These are phyloP conservation scores for Odontothrips loti DNA, from an alignment of 2,888 invertebrate genomes.

Conservation along the genomic window DNA sequence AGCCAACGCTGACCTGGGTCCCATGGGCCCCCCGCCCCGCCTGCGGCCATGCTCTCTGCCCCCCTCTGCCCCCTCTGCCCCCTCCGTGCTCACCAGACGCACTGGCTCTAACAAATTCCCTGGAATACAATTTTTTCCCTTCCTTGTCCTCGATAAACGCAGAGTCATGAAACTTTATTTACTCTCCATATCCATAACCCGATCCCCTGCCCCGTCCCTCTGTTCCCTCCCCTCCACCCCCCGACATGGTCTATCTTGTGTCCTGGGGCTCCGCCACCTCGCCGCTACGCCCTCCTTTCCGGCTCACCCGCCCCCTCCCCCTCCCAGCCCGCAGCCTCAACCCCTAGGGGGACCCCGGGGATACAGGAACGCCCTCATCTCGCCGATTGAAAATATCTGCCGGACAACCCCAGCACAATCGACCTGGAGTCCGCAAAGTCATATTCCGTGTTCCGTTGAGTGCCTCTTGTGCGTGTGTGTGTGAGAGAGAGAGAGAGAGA, in stretches of 20 bases:
- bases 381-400: constrained; percentile 17
- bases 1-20: background rate
- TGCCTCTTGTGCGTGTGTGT: no score
- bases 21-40: background rate
- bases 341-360: background rate
- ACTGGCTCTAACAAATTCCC: background rate
- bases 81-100: background rate
- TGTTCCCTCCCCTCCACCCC: background rate
- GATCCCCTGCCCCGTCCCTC: background rate
- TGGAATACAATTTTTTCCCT: constrained; percentile 7
- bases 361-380: background rate
- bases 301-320: background rate
- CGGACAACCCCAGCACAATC: background rate
- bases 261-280: background rate
- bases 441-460: no score
- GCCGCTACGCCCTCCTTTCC: background rate
- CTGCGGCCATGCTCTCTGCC: background rate
- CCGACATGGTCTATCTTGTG: constrained; percentile 11
- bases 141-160: constrained; percentile 8
- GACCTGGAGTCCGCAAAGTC: no score
- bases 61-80: background rate
- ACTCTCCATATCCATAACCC: constrained; percentile 24
- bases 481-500: no score
- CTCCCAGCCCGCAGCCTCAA: background rate
- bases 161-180: constrained; percentile 20